Base-by-base conservation (phyloP, 2,113 vertebrate genomes). In the Microtus richardsoni region DNA sequence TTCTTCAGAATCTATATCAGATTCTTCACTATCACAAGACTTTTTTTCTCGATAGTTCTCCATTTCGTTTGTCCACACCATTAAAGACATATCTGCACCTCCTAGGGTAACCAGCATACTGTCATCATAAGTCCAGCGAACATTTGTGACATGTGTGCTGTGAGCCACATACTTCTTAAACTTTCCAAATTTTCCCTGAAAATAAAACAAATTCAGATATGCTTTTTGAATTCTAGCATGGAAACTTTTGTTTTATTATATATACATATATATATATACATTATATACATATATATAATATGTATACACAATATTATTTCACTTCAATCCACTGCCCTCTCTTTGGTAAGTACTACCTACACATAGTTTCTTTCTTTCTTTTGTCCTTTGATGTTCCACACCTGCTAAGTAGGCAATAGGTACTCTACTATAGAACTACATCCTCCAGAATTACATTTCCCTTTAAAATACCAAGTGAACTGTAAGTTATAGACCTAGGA, bases 121-220 rank as follows among this genome's bases (percentile, higher is more conserved):
- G 98, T 99, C 99, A 11, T 99, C 99, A 0, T 99, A 99, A 39
- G 99, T 99, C 99, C 99, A 99, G 14, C 99, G 99, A 82, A 99
- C 99, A 47, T 99, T 99, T 68, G 99, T 99, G 94, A 99, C 99
- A 16, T 99, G 99, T 64, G 99, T 99, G 96, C 99, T 99, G 98
- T 99, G 99, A 88, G 99, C 99, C 97, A 99, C 98, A 2, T 99
- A 99, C 82, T 99, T 99, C 98, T 99, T 99, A 98, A 99, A 99
- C 97, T 99, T 99, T 39, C 99, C 99, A 98, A 99, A 99, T 97
- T 99, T 99, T 41, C 99, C 99, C 99, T 99, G 95, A 89, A 91
- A 82, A 97, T 12, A 21, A 80, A 97, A 70, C 93, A 95, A 97
- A 84, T 66, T 73, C 44, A 91, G 86, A 88, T 11, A 91, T 9